Evolutionary conservation across 1,140 invertebrate species (phyloP), one percentile per base, ranked within the genome.

Genomic region (Telenomus remus): DNA sequence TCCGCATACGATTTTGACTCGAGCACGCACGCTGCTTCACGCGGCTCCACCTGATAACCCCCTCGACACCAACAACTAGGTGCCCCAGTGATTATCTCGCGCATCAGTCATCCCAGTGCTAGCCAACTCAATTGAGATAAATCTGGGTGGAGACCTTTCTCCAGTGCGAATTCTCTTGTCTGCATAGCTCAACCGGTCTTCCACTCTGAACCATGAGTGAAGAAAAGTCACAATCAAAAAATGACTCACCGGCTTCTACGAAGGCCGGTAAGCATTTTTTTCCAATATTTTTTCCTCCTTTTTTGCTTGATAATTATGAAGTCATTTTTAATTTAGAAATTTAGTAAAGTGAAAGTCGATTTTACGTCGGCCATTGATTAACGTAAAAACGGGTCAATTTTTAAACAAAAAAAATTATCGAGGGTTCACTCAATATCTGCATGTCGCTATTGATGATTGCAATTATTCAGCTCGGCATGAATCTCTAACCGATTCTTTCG

Each of bases 231-330:
- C 57, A 73, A 60, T 66, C 71, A 12, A 74, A 74, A 56, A 56
- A 55, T 9, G 71, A 61, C 50, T 54, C 63, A 35, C 60, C 71
- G 63, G 57, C 55, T 64, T 57, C 48, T 46, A 42, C 57, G 46
- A 68, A 75, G 64, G 59, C 64, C 71, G 71, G 71, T 75, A 75
- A 75, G 71, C 51, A 55, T 44, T 33, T 61, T 43, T 11, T 2
- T 39, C 5, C 5, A 35, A 39, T 3, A 4, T 11, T 37, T 14
- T 34, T 51, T 33, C 11, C 51, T 60, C 27, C 14, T 50, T 42
- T 3, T 37, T n/a, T 33, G 34, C n/a, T 39, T 42, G 16, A 7
- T 37, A 39, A 0, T 50, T 50, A 2, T 46, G 11, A 1, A 12
- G n/a, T n/a, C 13, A 15, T 46, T 12, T 8, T 46, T 11, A 9